A percentile compares a stretch with the other conserved stretches of the same genome.
These are phyloP conservation scores for Oceanodroma tethys DNA, from an alignment of 2,113 vertebrate species.

Conservation along the genomic window DNA sequence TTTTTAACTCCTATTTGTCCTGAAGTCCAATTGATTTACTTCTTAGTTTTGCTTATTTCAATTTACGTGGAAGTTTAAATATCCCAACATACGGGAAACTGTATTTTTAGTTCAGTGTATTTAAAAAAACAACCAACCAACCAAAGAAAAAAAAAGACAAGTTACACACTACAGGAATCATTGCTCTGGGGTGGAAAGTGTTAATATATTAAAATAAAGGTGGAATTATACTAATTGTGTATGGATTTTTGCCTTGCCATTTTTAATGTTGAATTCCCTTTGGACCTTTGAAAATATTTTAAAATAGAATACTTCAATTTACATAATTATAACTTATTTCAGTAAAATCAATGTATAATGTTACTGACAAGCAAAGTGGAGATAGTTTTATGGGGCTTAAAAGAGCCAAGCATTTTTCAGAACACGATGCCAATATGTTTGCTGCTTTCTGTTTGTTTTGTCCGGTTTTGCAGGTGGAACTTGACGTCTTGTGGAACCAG, in stretches of 20 bases:
- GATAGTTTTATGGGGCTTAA: neutral
- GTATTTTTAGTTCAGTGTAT: neutral
- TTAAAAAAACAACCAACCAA: neutral
- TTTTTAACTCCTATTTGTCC: neutral
- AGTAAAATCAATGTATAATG: neutral
- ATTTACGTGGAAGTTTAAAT: neutral
- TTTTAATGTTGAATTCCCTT: neutral
- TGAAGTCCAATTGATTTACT: neutral
- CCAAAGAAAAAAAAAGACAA: neutral
- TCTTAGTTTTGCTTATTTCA: neutral
- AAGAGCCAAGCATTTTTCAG: neutral
- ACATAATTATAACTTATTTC: neutral
- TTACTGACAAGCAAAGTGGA: neutral
- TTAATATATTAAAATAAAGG: neutral
- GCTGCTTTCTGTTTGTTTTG: neutral
- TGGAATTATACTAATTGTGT: neutral
- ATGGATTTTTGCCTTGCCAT: neutral
- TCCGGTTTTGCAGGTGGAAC: slow-evolving; percentile 85
- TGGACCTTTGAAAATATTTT: neutral
- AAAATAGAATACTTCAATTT: neutral
- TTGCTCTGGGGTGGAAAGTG: neutral
- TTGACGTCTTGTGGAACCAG: slow-evolving; percentile 96
- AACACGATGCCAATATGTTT: neutral
- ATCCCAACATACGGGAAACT: neutral
- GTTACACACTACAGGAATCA: neutral